These are phyloP conservation scores for Zophobas morio DNA, from an alignment of 1,140 invertebrate genomes.

Conservation along the genomic window DNA sequence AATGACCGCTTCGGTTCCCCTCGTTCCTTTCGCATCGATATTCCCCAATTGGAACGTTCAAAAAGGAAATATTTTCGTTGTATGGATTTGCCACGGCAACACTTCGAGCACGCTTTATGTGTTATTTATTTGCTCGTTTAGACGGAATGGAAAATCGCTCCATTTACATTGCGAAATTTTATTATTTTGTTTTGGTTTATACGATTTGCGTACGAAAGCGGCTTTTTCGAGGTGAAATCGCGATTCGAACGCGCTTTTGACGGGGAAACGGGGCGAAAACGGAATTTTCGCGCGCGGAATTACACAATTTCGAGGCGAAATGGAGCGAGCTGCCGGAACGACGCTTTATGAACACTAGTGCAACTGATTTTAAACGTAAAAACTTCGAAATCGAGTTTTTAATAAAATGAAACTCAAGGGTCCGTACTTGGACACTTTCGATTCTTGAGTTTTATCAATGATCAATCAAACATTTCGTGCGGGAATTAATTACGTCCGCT, in stretches of 20 bases:
- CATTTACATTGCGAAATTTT: constrained; percentile 44
- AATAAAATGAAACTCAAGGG: no score
- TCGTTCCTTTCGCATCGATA: constrained; percentile 35
- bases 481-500: no score
- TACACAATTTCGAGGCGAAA: no score
- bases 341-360: no score
- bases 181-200: constrained; percentile 40
- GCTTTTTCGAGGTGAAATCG: neutral
- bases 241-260: no score
- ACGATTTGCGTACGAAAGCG: constrained; percentile 22
- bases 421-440: no score
- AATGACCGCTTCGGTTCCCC: constrained; percentile 25
- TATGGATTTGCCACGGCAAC: constrained; percentile 46
- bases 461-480: no score
- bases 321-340: no score
- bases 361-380: no score
- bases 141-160: constrained; percentile 44
- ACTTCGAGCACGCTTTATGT: constrained; percentile 42
- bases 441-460: no score
- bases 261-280: neutral
- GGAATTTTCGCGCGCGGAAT: no score
- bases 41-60: constrained; percentile 39
- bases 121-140: constrained; percentile 46
- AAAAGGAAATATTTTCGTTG: constrained; percentile 46
- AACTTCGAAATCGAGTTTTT: no score